Conservation (phyloP, 2,888 invertebrate species). For the Chymomyza procnemis region DNA sequence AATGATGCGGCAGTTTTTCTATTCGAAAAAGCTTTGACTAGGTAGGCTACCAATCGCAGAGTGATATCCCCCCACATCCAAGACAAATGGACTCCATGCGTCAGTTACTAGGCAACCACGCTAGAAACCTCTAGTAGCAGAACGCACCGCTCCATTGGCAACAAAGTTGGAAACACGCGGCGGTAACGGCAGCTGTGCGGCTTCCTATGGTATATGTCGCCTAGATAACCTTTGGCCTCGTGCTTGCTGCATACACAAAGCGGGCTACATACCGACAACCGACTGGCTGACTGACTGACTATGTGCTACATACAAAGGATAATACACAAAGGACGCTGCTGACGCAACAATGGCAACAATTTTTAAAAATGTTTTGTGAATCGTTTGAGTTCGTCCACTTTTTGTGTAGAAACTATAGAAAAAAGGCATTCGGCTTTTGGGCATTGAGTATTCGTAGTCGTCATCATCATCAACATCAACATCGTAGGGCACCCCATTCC, state of each 20-base stretch:
- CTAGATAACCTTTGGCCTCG: constrained; percentile 73
- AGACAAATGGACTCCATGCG: constrained; percentile 18
- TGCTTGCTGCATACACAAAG: constrained; percentile 27
- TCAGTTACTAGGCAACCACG: constrained; percentile 3
- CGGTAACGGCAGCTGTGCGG: constrained; percentile 59
- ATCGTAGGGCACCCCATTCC: constrained; percentile 38
- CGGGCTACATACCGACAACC: constrained; percentile 37
- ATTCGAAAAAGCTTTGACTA: neutral
- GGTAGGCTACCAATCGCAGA: neutral
- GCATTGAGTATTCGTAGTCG: neutral
- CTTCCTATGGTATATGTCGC: constrained; percentile 52
- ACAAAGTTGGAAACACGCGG: constrained; percentile 3
- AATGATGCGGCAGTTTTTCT: constrained; percentile 36
- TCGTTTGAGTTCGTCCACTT: constrained; percentile 25
- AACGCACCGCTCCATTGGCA: constrained; percentile 12
- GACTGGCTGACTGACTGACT: constrained; percentile 14
- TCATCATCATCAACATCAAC: neutral
- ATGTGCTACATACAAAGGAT: constrained; percentile 57
- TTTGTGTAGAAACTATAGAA: constrained; percentile 66
- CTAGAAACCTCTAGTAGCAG: constrained; percentile 8
- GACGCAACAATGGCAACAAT: constrained; percentile 69
- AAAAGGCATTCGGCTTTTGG: constrained; percentile 30
- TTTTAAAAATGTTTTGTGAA: constrained; percentile 58
- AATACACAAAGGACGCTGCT: constrained; percentile 64
- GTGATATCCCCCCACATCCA: neutral